Conservation (phyloP, 2,888 invertebrate species). For the Epinotia nisella region DNA sequence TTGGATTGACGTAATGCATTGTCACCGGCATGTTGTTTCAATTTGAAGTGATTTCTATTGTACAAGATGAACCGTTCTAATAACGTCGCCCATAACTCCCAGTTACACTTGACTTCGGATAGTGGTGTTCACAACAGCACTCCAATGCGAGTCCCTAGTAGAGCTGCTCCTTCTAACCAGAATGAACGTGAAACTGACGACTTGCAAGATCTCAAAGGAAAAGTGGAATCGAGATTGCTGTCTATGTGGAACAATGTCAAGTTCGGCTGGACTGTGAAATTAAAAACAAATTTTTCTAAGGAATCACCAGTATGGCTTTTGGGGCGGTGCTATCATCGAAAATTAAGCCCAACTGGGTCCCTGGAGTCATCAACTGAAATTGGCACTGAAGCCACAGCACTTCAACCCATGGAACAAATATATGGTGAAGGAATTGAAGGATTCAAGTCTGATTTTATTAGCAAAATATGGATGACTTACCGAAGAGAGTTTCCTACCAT, state of each 20-base stretch:
- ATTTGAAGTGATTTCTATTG: conserved; percentile 20
- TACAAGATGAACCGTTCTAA: conserved; percentile 68
- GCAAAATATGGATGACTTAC: conserved; percentile 95
- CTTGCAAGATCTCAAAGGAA: conserved; percentile 87
- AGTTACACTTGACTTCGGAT: conserved; percentile 57
- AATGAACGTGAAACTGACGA: conserved; percentile 74
- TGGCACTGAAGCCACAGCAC: conserved; percentile 85
- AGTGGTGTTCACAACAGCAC: conserved; percentile 59
- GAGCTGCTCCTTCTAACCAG: conserved; percentile 61
- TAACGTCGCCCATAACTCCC: conserved; percentile 62
- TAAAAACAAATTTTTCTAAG: conserved; percentile 90
- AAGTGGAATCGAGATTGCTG: conserved; percentile 92
- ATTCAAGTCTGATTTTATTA: conserved; percentile 93
- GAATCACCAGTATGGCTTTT: conserved; percentile 95
- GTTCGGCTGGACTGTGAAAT: conserved; percentile 93
- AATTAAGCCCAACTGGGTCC: conserved; percentile 86
- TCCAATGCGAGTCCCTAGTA: conserved; percentile 59
- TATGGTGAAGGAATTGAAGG: conserved; percentile 89
- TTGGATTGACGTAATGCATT: conserved; percentile 25
- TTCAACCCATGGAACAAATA: conserved; percentile 84
- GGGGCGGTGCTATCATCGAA: conserved; percentile 92
- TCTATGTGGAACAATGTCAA: conserved; percentile 97
- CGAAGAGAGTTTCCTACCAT: conserved; percentile 93
- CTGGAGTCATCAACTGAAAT: conserved; percentile 85
- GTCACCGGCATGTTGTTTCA: conserved; percentile 21